Evolutionary conservation across 2,888 invertebrate genomes (phyloP), one percentile per base, ranked within the genome.

Genomic region (Tetranychus piercei): DNA sequence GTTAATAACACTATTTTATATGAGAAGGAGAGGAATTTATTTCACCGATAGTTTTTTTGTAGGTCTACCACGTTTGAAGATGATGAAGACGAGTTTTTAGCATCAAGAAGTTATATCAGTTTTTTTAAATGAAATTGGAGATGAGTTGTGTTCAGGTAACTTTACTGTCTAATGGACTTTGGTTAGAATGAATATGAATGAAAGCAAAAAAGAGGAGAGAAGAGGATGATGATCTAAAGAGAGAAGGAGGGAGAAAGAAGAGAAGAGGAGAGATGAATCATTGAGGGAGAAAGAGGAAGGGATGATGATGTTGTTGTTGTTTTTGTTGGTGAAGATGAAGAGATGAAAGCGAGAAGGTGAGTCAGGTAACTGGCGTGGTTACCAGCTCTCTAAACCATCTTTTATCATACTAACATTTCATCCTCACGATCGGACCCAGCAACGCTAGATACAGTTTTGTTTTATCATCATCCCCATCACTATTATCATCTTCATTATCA

Each of bases 331-430:
- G 55, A 15, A 55, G 34, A 34, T 34, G 34, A 34, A 34, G 34
- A 55, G 55, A 55, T 55, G 55, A 55, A 55, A 55, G 55, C 55
- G 55, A 55, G 55, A 55, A 55, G 55, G 55, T 55, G 55, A 55
- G 55, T 55, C 55, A 34, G 34, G 34, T 34, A 34, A 55, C 55
- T 55, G 55, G 55, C 55, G 55, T 55, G 55, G 55, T 55, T 55
- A 55, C 55, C 15, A 55, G 7, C 15, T 55, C 55, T 55, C 55
- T 55, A 9, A 5, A 15, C 6, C 15, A 55, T 55, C 55, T 55
- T 55, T 55, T 55, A 55, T 55, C 55, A 15, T 55, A 15, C 15
- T 55, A 55, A 9, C 15, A 55, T 55, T 55, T 55, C 55, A 55
- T 55, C 55, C 55, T 55, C 55, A 55, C 55, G 55, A 55, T 34